phyloP scores from a whole-genome alignment of 2,797 vertebrate genomes.

The Lates japonicus region DNA sequence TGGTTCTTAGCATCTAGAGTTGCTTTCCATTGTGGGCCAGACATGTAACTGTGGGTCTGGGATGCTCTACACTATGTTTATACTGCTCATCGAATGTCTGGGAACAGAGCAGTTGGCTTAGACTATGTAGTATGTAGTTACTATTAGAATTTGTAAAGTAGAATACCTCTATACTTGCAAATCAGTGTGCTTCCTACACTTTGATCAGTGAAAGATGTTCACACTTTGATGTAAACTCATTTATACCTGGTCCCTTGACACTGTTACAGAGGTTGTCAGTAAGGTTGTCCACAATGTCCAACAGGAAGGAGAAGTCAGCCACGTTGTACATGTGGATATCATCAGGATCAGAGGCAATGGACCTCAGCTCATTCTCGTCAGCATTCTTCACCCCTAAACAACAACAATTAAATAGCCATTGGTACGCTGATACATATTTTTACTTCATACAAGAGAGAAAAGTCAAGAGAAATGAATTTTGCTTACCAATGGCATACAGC shows the following conservation, averaged over 20 bases:
- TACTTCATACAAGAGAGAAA: background rate
- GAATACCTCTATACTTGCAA: background rate
- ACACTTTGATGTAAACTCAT: background rate
- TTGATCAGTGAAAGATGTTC: background rate
- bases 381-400: conserved; percentile 97
- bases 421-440: background rate
- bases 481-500: conserved; percentile 96
- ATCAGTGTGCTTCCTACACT: background rate
- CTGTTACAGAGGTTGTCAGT: conserved; percentile 96
- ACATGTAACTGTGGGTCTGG: conserved; percentile 33
- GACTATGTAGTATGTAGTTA: background rate
- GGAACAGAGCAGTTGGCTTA: conserved; percentile 18
- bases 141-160: conserved; percentile 5
- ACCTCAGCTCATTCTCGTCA: conserved; percentile 94
- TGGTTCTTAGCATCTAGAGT: conserved; percentile 15
- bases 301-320: conserved; percentile 94
- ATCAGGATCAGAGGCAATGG: conserved; percentile 95
- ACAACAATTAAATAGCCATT: background rate
- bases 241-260: conserved; percentile 94
- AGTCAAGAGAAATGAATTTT: too few species aligned
- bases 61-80: conserved; percentile 35
- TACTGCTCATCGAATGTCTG: conserved; percentile 27
- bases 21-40: conserved; percentile 39
- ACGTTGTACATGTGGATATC: conserved; percentile 95
- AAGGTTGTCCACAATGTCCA: conserved; percentile 93